These are phyloP conservation scores for Acropternis orthonyx DNA, from an alignment of 2,797 vertebrate genomes.

Conservation along the genomic window DNA sequence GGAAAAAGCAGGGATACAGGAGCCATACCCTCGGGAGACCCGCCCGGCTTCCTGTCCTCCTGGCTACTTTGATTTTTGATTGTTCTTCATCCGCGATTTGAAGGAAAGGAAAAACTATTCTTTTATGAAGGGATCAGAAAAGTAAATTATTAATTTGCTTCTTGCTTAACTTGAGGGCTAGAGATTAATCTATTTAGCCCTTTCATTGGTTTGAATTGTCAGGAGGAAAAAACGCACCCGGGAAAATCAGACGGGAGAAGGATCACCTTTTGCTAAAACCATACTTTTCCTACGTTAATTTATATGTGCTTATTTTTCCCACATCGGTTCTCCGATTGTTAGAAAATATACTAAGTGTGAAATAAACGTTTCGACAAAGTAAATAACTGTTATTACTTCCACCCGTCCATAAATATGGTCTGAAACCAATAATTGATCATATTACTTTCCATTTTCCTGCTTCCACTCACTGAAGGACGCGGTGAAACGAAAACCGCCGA, in stretches of 20 bases:
- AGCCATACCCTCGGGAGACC: not conserved
- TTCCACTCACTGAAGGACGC: not conserved
- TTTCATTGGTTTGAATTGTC: constrained; percentile 3
- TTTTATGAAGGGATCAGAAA: not conserved
- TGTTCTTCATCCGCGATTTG: not conserved
- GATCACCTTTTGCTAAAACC: constrained; percentile 10
- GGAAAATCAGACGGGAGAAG: constrained; percentile 28
- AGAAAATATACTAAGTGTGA: constrained; percentile 36
- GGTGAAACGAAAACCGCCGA: not conserved
- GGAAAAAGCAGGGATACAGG: not conserved
- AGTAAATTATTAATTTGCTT: constrained; percentile 29
- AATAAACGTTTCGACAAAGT: constrained; percentile 36
- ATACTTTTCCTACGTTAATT: not conserved
- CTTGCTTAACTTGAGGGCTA: not conserved
- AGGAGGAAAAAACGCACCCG: not conserved
- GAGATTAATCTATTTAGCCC: not conserved
- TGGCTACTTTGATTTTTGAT: not conserved
- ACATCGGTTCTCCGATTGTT: not conserved
- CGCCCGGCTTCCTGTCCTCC: not conserved
- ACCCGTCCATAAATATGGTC: constrained; percentile 27
- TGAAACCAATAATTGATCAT: constrained; percentile 45
- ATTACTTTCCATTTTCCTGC: constrained; percentile 7
- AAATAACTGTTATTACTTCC: constrained; percentile 62
- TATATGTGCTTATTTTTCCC: constrained; percentile 38
- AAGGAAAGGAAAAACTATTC: accelerated